phyloP scores from a whole-genome alignment of 92 coral and sea anemone species.

The Porites rus region DNA sequence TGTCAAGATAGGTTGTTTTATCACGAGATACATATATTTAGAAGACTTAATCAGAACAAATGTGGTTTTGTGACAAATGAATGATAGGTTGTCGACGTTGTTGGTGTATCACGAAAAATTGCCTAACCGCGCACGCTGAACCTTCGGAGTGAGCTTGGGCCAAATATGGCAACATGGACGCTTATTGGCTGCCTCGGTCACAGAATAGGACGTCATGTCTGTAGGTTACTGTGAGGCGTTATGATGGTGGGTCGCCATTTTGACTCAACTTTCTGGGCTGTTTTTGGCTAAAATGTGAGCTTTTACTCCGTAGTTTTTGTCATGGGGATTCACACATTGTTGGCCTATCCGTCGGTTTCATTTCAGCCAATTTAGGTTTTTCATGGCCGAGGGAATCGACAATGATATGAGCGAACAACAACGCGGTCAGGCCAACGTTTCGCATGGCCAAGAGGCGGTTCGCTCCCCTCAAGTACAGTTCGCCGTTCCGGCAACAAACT shows the following conservation, averaged over 20 bases:
- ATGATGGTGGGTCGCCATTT: slow-evolving; percentile 90
- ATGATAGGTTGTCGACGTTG: neutral
- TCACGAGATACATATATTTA: slow-evolving; percentile 33
- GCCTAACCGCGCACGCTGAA: slow-evolving; percentile 78
- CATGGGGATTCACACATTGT: slow-evolving; percentile 81
- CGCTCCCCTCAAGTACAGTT: slow-evolving; percentile 85
- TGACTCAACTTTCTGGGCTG: slow-evolving; percentile 67
- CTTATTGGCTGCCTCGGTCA: slow-evolving; percentile 85
- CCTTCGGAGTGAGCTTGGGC: slow-evolving; percentile 70
- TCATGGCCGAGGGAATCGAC: slow-evolving; percentile 96
- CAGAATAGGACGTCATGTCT: slow-evolving; percentile 91
- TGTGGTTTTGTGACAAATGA: neutral
- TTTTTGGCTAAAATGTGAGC: slow-evolving; percentile 73
- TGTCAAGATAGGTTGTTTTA: slow-evolving; percentile 7
- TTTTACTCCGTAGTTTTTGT: slow-evolving; percentile 46
- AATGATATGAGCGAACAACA: slow-evolving; percentile 98
- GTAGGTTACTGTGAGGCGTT: slow-evolving; percentile 87
- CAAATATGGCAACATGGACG: slow-evolving; percentile 83
- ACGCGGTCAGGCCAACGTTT: slow-evolving; percentile 83
- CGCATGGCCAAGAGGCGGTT: slow-evolving; percentile 99
- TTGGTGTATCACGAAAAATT: slow-evolving; percentile 39
- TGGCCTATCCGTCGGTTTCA: slow-evolving; percentile 57
- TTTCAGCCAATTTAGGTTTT: slow-evolving; percentile 66
- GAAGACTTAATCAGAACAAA: slow-evolving; percentile 17
- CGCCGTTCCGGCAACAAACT: slow-evolving; percentile 66